phyloP scores from a whole-genome alignment of 2,113 vertebrate species.

The Cichladusa arquata region DNA sequence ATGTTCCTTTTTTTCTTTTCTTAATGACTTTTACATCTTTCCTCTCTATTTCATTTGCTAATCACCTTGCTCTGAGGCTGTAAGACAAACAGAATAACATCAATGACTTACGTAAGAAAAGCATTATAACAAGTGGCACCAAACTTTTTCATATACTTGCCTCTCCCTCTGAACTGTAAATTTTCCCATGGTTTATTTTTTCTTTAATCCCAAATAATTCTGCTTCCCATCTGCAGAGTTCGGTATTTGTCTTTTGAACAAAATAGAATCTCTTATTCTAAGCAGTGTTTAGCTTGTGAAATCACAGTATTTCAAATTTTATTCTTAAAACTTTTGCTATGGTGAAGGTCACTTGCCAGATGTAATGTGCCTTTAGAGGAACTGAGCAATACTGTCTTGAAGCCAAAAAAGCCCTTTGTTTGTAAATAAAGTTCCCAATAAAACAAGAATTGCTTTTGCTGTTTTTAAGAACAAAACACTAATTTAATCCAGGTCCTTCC shows the following conservation, averaged over 20 bases:
- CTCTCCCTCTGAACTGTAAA: neutral
- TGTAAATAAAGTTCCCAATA: neutral
- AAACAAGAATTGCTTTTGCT: neutral
- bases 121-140: neutral
- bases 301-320: neutral
- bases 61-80: neutral
- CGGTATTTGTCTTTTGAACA: neutral
- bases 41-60: slow-evolving; percentile 4
- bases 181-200: neutral
- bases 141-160: neutral
- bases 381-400: neutral
- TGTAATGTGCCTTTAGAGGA: neutral
- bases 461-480: neutral
- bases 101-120: neutral
- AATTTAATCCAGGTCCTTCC: neutral
- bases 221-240: neutral
- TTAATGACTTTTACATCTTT: slow-evolving; percentile 21
- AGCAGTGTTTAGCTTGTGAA: neutral
- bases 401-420: neutral
- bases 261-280: neutral
- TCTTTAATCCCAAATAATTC: neutral
- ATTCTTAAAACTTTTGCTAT: neutral
- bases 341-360: neutral
- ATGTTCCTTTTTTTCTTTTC: neutral
- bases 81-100: slow-evolving; percentile 20